Evolutionary conservation across 2,113 vertebrate genomes (phyloP).

Genomic region (human (Homo sapiens)): GRCh38 chr3:31130501-31131000

Average conservation of each 20-base stretch:
- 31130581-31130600: neutral
- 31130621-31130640: neutral
- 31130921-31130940: neutral
- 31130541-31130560: neutral
- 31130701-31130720: neutral
- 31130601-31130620: neutral
- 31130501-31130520: neutral
- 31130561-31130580: neutral
- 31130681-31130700: too few relatives aligned
- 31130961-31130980: neutral
- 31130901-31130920: neutral
- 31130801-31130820: neutral
- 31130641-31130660: neutral
- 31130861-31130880: neutral
- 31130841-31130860: rapidly evolving
- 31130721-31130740: neutral
- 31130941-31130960: neutral
- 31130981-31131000: neutral
- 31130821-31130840: neutral
- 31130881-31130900: neutral
- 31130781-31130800: neutral
- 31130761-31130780: neutral
- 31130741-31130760: neutral
- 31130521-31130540: neutral
- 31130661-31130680: neutral